These are phyloP conservation scores for Enoplosus armatus DNA, from an alignment of 2,797 vertebrate species.

Conservation along the genomic window DNA sequence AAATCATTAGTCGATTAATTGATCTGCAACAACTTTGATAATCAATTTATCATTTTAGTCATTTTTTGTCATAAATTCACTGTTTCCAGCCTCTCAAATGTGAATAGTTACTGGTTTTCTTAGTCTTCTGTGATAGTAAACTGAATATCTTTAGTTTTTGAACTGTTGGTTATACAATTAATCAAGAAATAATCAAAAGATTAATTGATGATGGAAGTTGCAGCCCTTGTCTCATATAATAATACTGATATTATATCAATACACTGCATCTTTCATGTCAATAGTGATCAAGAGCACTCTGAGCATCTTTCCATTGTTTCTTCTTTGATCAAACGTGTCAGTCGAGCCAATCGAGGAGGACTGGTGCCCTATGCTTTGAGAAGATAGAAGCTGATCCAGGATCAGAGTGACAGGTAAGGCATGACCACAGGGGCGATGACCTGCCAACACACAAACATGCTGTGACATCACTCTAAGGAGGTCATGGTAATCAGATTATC, in stretches of 20 bases:
- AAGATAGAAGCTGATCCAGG: conserved; percentile 55
- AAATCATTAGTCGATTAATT: background rate
- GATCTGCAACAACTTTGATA: background rate
- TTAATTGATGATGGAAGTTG: background rate
- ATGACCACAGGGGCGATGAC: conserved; percentile 59
- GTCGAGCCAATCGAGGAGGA: conserved; percentile 11
- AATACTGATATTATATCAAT: background rate
- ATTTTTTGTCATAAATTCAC: background rate
- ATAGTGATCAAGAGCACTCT: background rate
- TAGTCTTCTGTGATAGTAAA: background rate
- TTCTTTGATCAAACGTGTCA: conserved; percentile 11
- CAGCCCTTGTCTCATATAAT: background rate
- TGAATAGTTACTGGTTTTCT: background rate
- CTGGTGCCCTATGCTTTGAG: conserved; percentile 48
- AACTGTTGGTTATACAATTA: background rate
- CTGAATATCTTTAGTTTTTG: background rate
- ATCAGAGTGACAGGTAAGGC: conserved; percentile 70
- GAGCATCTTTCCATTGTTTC: conserved; percentile 7
- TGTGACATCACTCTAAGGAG: conserved; percentile 80
- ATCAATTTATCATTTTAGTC: background rate
- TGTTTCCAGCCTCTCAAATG: background rate
- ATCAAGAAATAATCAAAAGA: background rate
- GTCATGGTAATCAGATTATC: conserved; percentile 83
- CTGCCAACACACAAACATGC: conserved; percentile 76
- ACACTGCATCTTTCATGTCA: background rate